These are phyloP conservation scores for Bradypodion ventrale DNA, from an alignment of 2,797 vertebrate genomes.

Conservation along the genomic window DNA sequence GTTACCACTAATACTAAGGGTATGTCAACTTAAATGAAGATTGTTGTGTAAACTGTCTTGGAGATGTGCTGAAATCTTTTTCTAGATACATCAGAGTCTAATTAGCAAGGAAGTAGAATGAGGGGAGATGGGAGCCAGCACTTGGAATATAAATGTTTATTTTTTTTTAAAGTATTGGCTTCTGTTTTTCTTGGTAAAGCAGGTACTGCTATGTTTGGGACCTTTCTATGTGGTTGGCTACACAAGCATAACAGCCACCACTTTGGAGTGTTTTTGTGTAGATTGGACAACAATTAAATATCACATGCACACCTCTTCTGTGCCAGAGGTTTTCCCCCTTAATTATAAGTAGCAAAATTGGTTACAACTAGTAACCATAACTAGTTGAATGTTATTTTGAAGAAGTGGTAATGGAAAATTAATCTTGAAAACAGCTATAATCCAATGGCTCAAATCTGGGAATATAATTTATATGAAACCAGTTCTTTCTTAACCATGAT, in stretches of 20 bases:
- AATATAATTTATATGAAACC: slow-evolving; percentile 41
- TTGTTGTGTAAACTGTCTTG: slow-evolving; percentile 20
- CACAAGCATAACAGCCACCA: too few relatives aligned
- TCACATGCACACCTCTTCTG: too few relatives aligned
- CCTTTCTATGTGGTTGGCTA: not conserved
- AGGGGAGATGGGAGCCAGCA: not conserved
- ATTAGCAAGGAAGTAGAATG: not conserved
- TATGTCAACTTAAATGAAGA: slow-evolving; percentile 30
- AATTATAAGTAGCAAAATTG: too few relatives aligned
- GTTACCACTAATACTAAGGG: slow-evolving; percentile 23
- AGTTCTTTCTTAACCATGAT: slow-evolving; percentile 55
- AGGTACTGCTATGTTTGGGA: too few relatives aligned
- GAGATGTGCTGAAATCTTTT: slow-evolving; percentile 4
- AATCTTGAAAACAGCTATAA: slow-evolving; percentile 13
- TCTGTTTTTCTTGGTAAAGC: not conserved
- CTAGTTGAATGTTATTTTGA: too few relatives aligned
- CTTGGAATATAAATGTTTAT: not conserved
- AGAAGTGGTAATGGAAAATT: slow-evolving; percentile 23
- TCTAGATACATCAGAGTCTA: slow-evolving; percentile 33
- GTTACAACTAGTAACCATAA: too few relatives aligned
- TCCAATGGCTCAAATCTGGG: slow-evolving; percentile 22
- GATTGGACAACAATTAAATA: too few relatives aligned
- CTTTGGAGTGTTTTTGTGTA: too few relatives aligned
- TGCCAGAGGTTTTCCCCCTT: too few relatives aligned
- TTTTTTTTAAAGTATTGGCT: not conserved